Conservation (phyloP, 2,888 invertebrate genomes). For the Hyposoter didymator region DNA sequence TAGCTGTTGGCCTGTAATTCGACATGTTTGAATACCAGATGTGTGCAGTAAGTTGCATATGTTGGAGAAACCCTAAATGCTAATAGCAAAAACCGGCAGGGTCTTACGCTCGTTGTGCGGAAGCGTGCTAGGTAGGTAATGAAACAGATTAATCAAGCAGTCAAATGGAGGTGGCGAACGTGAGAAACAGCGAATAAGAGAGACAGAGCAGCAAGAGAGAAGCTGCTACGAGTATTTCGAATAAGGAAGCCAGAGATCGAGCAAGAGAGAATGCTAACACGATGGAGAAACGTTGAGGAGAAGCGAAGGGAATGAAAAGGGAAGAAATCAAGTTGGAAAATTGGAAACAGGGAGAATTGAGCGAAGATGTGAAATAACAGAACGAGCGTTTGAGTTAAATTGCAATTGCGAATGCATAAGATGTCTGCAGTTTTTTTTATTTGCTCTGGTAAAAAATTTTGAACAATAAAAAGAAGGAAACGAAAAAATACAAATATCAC, state of each 20-base stretch:
- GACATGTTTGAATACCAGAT: constrained; percentile 37
- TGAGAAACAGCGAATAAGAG: constrained; percentile 22
- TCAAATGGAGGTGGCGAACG: constrained; percentile 23
- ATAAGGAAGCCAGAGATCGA: not conserved
- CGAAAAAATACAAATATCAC: too few species aligned
- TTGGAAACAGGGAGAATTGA: constrained; percentile 39
- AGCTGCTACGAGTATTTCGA: not conserved
- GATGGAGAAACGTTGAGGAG: not conserved
- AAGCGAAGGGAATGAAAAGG: constrained; percentile 18
- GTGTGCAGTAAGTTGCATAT: constrained; percentile 43
- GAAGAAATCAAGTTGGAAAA: constrained; percentile 45
- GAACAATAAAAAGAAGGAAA: too few species aligned
- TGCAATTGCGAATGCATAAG: constrained; percentile 37
- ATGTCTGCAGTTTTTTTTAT: not conserved
- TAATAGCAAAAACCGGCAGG: constrained; percentile 75
- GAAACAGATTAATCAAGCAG: constrained; percentile 76
- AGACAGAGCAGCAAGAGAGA: not conserved
- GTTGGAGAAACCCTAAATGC: constrained; percentile 71
- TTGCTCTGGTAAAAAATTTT: too few species aligned
- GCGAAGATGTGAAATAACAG: constrained; percentile 34
- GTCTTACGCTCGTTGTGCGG: constrained; percentile 51
- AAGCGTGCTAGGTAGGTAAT: constrained; percentile 69
- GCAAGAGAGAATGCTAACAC: constrained; percentile 1
- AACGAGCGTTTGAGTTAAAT: constrained; percentile 41
- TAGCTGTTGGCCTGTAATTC: constrained; percentile 28